Conservation (phyloP, 1,140 invertebrate genomes). For the Monochamus saltuarius region DNA sequence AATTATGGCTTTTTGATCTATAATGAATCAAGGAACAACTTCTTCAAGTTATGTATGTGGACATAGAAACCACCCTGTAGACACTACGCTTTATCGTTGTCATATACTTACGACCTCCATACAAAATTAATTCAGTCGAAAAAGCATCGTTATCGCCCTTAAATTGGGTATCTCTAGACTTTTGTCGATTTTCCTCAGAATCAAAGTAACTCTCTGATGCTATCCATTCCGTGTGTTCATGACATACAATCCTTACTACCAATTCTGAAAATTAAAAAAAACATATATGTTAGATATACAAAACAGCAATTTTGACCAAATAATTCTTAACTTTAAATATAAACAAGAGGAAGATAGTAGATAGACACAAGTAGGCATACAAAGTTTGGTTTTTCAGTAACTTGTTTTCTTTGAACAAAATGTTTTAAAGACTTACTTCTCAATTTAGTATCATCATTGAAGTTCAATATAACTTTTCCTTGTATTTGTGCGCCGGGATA, state of each 20-base stretch:
- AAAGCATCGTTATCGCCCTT: slow-evolving; percentile 26
- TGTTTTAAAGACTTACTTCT: slow-evolving; percentile 19
- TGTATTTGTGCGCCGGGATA: slow-evolving; percentile 25
- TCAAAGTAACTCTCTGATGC: slow-evolving; percentile 31
- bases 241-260: slow-evolving; percentile 19
- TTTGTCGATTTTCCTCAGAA: slow-evolving; percentile 20
- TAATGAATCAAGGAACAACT: no score
- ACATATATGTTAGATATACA: background rate
- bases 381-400: background rate
- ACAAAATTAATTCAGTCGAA: slow-evolving; percentile 23
- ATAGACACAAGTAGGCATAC: background rate
- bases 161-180: slow-evolving; percentile 27
- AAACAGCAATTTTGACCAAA: background rate
- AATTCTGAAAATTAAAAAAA: slow-evolving; percentile 21
- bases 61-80: no score
- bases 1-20: no score
- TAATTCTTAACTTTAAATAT: background rate
- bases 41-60: no score
- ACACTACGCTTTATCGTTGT: no score
- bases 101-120: slow-evolving; percentile 30
- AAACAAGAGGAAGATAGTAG: slow-evolving; percentile 1
- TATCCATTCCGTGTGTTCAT: slow-evolving; percentile 29
- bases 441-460: slow-evolving; percentile 23
- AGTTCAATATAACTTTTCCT: slow-evolving; percentile 28
- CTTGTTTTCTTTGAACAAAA: background rate